Percentiles rank a stretch among this genome's conserved stretches.
Conservation (phyloP, 2,797 vertebrate genomes). For the Brotogeris chrysoptera region DNA sequence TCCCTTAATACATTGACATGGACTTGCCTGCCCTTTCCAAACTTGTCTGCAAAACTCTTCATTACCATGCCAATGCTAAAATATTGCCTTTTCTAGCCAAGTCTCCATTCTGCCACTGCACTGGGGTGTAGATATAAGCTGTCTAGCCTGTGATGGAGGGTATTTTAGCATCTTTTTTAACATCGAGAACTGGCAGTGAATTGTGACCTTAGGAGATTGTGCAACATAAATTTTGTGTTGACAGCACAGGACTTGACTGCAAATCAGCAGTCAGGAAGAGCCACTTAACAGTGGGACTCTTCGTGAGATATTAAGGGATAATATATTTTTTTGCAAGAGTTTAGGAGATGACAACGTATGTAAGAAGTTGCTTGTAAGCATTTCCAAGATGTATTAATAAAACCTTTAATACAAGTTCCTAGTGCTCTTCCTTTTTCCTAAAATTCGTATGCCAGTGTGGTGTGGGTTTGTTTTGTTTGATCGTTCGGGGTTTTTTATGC, state of each 20-base stretch:
- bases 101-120: neutral
- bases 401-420: neutral
- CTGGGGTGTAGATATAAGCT: neutral
- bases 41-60: neutral
- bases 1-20: neutral
- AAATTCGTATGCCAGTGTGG: neutral
- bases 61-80: neutral
- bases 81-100: neutral
- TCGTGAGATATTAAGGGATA: neutral
- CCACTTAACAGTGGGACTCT: neutral
- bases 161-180: neutral
- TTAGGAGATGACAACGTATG: neutral
- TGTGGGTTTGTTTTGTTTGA: no score
- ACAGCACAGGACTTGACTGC: neutral
- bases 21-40: neutral
- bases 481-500: neutral
- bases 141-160: neutral
- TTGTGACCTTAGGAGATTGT: neutral
- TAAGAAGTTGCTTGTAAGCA: neutral
- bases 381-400: neutral
- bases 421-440: neutral
- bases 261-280: neutral
- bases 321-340: neutral
- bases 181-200: neutral
- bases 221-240: neutral